A percentile compares a stretch with the other conserved stretches of the same genome.
Evolutionary conservation across 2,113 vertebrate genomes (phyloP).

Genomic region (Dryoscopus gambensis): DNA sequence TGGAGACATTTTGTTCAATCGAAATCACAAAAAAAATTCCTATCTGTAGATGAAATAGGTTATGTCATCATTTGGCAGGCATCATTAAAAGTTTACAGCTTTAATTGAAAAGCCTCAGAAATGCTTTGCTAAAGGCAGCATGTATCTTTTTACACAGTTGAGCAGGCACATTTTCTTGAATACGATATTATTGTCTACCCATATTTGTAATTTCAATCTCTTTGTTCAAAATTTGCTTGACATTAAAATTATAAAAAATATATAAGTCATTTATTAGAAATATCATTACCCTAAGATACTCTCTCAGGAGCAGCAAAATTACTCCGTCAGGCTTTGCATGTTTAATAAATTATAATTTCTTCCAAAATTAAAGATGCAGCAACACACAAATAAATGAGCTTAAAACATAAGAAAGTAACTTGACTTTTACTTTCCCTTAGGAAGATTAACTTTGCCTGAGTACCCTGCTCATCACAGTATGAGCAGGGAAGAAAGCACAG

Average conservation of each 20-base stretch:
- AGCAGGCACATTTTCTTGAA: neutral
- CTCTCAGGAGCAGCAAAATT: neutral
- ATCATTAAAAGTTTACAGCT: neutral
- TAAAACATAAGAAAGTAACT: neutral
- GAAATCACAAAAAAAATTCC: neutral
- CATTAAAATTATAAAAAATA: conserved; percentile 8
- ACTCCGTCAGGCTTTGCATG: neutral
- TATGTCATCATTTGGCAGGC: neutral
- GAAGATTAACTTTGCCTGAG: neutral
- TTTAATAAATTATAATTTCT: neutral
- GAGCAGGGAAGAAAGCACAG: neutral
- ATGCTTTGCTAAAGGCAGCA: neutral
- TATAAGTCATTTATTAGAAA: neutral
- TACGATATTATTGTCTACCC: neutral
- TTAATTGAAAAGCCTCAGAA: neutral
- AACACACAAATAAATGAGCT: neutral
- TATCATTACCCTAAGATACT: neutral
- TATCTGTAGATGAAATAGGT: neutral
- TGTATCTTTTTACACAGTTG: neutral
- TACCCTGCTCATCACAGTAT: neutral
- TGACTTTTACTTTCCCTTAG: neutral
- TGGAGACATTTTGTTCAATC: neutral
- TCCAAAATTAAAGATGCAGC: neutral
- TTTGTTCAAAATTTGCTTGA: neutral
- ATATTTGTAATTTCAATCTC: neutral